phyloP scores from a whole-genome alignment of 2,888 invertebrate species.

The Tipula confusa region DNA sequence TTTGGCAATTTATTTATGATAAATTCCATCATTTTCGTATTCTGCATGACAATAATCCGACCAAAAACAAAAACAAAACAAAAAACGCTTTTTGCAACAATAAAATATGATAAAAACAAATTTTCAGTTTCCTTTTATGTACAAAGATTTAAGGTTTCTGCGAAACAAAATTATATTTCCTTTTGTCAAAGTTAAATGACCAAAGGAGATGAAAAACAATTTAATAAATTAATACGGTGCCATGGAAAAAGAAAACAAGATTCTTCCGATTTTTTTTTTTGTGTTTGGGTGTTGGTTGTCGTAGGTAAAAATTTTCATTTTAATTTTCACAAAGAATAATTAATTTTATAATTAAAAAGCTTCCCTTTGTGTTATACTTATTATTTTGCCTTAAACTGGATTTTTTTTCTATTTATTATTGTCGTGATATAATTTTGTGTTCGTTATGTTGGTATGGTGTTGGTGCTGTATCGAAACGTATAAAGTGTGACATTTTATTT shows the following conservation, averaged over 20 bases:
- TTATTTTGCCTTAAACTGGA: background rate
- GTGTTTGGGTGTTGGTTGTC: background rate
- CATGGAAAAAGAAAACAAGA: background rate
- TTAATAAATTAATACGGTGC: background rate
- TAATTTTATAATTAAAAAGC: slow-evolving; percentile 12
- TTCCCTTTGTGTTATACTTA: background rate
- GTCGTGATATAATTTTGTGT: background rate
- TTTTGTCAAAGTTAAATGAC: background rate
- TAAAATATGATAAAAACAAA: background rate
- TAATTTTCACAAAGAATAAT: slow-evolving; percentile 20
- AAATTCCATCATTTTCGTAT: background rate
- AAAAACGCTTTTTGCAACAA: background rate
- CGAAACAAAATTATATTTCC: background rate
- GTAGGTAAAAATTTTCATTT: background rate
- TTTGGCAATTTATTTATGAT: background rate
- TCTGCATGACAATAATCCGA: background rate
- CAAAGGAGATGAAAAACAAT: background rate
- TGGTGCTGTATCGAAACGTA: too few species aligned
- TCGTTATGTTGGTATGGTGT: too few species aligned
- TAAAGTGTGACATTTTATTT: background rate
- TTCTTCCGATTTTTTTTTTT: background rate
- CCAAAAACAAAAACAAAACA: too few species aligned
- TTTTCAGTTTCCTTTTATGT: background rate
- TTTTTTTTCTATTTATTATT: background rate
- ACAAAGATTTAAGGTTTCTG: background rate